Evolutionary conservation across 2,113 vertebrate species (phyloP).

Genomic region (Excalfactoria chinensis): DNA sequence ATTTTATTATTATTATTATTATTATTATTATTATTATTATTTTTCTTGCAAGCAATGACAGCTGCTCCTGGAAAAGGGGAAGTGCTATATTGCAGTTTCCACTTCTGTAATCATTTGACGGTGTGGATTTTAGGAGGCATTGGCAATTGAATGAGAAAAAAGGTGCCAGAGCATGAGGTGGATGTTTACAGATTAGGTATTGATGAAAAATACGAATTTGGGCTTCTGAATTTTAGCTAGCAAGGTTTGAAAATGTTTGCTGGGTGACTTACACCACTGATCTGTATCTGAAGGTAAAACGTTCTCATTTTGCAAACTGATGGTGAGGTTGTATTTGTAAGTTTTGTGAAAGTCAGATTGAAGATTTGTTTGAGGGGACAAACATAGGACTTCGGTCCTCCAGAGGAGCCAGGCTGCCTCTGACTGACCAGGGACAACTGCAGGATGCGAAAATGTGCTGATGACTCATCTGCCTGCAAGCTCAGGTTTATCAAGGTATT

Average conservation of each 20-base stretch:
- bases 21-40: background rate
- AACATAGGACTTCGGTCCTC: rapidly evolving
- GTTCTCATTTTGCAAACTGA: background rate
- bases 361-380: background rate
- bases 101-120: background rate
- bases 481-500: background rate
- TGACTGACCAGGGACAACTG: background rate
- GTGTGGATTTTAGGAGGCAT: background rate
- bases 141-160: background rate
- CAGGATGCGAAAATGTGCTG: background rate
- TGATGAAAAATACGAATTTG: rapidly evolving
- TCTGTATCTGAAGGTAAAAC: background rate
- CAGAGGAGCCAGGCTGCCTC: background rate
- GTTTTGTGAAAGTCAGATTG: background rate
- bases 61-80: background rate
- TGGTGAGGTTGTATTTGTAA: background rate
- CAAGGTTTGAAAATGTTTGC: background rate
- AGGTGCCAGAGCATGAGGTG: background rate
- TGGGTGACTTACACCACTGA: background rate
- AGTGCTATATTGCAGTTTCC: background rate
- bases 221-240: background rate
- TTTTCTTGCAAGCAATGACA: background rate
- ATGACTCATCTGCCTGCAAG: too few species aligned
- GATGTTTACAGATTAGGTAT: background rate
- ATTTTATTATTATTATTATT: too few species aligned